Evolutionary conservation across 2,888 invertebrate species (phyloP), one percentile per base, ranked within the genome.

Genomic region (Timandra comae): DNA sequence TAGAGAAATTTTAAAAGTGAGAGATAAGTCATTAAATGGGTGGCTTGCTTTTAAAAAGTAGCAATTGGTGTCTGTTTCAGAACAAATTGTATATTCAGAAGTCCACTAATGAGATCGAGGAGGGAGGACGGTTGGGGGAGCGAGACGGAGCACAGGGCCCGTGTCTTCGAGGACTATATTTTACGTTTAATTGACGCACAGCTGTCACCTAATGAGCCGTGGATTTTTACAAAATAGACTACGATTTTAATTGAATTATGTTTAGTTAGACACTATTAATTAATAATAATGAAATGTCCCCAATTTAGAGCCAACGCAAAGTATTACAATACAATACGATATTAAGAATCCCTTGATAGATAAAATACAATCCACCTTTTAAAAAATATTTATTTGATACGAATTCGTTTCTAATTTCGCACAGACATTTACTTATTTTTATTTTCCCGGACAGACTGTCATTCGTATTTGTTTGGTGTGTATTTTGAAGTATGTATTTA

Each of bases 141-240:
- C 45, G 51, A 48, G 50, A 52, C 45, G 46, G 46, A 55, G 55
- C 49, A 35, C 46, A 35, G 51, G 56, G 45, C 47, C 44, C 59
- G 52, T 65, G 68, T 72, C 72, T 70, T 72, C 63, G 51, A 65
- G 69, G 76, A 72, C 80, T 71, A 79, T 84, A 82, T 81, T 82
- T 82, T 76, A 80, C 71, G 74, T 78, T 80, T 82, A 82, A 82
- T 81, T 82, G 82, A 81, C 78, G 77, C 80, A 64, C 77, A 73
- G 77, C 79, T 76, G 80, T 80, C 81, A 76, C 71, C 65, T 81
- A 81, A 81, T 79, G 77, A 82, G 79, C 73, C 69, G 66, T 65
- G 61, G 68, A 67, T 73, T 78, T 74, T 78, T 71, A 59, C 62
- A 70, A 68, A 66, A 65, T 56, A 52, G 39, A 16, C 16, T 16